phyloP scores from a whole-genome alignment of 2,888 invertebrate species.

The Spisula solida region DNA sequence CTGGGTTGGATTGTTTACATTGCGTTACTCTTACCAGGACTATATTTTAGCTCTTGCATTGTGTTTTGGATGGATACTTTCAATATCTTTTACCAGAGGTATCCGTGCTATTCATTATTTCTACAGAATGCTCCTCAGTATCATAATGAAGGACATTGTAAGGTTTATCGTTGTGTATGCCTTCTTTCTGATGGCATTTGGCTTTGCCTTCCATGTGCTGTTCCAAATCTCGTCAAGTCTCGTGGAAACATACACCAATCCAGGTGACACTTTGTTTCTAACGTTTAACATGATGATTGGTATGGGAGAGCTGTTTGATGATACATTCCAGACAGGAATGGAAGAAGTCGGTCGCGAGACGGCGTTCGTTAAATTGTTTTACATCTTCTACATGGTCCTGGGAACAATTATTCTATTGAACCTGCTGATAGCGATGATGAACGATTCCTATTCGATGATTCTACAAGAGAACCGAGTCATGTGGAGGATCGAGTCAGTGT shows the following conservation, averaged over 20 bases:
- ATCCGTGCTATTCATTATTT: conserved; percentile 83
- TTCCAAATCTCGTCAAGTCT: conserved; percentile 74
- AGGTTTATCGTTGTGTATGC: conserved; percentile 83
- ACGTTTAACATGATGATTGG: conserved; percentile 85
- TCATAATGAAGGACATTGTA: conserved; percentile 82
- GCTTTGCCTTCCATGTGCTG: conserved; percentile 81
- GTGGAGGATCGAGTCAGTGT: conserved; percentile 84
- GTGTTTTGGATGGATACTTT: conserved; percentile 82
- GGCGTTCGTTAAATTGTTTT: conserved; percentile 76
- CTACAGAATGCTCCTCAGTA: conserved; percentile 82
- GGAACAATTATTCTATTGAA: conserved; percentile 81
- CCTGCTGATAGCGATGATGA: conserved; percentile 84
- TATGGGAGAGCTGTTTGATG: conserved; percentile 77
- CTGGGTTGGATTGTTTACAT: conserved; percentile 76
- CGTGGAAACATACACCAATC: conserved; percentile 67
- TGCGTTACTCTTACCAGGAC: conserved; percentile 71
- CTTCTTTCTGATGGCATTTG: conserved; percentile 83
- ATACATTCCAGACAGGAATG: conserved; percentile 72
- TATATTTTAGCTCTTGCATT: conserved; percentile 80
- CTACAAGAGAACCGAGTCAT: conserved; percentile 76
- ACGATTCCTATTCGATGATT: conserved; percentile 81
- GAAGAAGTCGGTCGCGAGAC: conserved; percentile 61
- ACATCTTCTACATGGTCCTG: conserved; percentile 82
- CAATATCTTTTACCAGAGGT: conserved; percentile 83
- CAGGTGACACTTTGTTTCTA: conserved; percentile 78